Percentiles rank a stretch among this genome's conserved stretches.
phyloP scores from a whole-genome alignment of 2,797 vertebrate species.

The Hylomyscus alleni region DNA sequence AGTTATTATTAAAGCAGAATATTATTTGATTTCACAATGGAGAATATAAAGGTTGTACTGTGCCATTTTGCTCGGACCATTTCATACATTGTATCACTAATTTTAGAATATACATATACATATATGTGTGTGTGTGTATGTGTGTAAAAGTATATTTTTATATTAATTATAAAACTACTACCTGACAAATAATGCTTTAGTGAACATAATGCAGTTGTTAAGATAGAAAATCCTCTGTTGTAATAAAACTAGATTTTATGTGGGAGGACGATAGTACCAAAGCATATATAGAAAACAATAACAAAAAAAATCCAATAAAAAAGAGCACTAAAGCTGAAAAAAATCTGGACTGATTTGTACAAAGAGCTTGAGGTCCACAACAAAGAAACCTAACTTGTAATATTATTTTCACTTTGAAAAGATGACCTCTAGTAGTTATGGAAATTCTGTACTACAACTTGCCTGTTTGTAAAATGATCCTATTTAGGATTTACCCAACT shows the following conservation, averaged over 20 bases:
- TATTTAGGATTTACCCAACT: too few species aligned
- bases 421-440: too few species aligned
- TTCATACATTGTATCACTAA: neutral
- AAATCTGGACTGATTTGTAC: too few species aligned
- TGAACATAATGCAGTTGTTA: neutral
- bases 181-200: neutral
- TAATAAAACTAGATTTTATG: conserved; percentile 39
- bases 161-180: neutral
- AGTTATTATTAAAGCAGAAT: neutral
- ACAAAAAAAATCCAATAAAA: neutral
- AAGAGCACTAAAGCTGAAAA: too few species aligned
- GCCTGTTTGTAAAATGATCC: too few species aligned
- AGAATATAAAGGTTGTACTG: conserved; percentile 19
- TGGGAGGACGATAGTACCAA: neutral
- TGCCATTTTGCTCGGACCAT: neutral
- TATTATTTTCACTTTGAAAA: too few species aligned
- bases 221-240: neutral
- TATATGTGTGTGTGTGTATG: too few species aligned
- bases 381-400: too few species aligned
- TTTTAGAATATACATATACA: neutral
- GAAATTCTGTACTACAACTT: too few species aligned
- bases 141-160: neutral
- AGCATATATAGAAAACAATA: neutral
- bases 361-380: too few species aligned
- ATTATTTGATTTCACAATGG: conserved; percentile 10